These are phyloP conservation scores for Encarsia formosa DNA, from an alignment of 2,888 invertebrate genomes.

Conservation along the genomic window DNA sequence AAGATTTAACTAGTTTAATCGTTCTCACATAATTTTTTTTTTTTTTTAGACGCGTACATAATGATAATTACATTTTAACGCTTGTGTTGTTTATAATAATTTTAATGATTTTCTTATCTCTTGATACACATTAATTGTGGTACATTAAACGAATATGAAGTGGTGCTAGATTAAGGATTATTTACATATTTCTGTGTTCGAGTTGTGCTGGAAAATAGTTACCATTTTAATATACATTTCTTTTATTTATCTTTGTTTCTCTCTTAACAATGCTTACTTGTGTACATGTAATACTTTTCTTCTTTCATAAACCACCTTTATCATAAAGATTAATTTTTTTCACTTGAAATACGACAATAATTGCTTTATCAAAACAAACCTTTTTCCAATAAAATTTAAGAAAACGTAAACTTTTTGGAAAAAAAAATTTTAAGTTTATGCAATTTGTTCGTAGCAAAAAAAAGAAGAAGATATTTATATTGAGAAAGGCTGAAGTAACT, in stretches of 20 bases:
- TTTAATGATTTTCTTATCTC: slow-evolving; percentile 17
- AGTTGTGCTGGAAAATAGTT: slow-evolving; percentile 42
- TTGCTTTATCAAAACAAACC: too few species aligned
- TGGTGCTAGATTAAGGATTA: slow-evolving; percentile 33
- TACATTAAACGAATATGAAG: slow-evolving; percentile 42
- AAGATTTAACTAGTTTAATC: slow-evolving; percentile 24
- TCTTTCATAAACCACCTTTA: slow-evolving; percentile 3
- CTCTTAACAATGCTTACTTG: slow-evolving; percentile 18
- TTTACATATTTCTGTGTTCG: slow-evolving; percentile 28
- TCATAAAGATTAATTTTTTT: slow-evolving; percentile 13
- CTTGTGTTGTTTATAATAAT: slow-evolving; percentile 13
- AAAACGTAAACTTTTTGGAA: slow-evolving; percentile 2
- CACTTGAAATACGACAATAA: slow-evolving; percentile 23
- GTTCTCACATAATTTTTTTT: slow-evolving; percentile 15
- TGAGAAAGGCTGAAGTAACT: too few species aligned
- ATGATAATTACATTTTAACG: slow-evolving; percentile 19
- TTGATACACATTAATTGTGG: slow-evolving; percentile 36
- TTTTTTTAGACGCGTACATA: slow-evolving; percentile 19
- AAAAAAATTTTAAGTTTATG: slow-evolving; percentile 17
- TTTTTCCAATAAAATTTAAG: too few species aligned
- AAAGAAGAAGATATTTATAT: too few species aligned
- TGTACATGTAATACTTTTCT: slow-evolving; percentile 17
- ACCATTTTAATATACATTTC: slow-evolving; percentile 29
- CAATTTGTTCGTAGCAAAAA: background rate
- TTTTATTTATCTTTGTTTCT: slow-evolving; percentile 22